phyloP scores from a whole-genome alignment of 2,113 vertebrate genomes.

The Rhagologus leucostigma region DNA sequence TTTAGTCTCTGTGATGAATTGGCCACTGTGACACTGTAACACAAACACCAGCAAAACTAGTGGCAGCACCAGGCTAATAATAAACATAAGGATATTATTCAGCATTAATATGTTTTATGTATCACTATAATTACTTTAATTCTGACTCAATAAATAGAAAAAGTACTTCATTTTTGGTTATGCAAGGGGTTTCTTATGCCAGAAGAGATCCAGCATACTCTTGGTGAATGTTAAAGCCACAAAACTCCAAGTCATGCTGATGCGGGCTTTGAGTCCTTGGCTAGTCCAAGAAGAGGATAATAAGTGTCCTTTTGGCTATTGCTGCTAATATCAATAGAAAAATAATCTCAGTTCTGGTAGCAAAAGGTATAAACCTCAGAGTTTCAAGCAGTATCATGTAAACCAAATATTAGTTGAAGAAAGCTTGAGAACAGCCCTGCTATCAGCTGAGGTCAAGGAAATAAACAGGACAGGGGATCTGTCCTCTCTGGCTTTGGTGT shows the following conservation, averaged over 20 bases:
- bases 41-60: not conserved
- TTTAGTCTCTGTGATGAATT: conserved; percentile 2
- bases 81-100: not conserved
- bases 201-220: not conserved
- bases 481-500: not conserved
- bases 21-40: not conserved
- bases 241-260: not conserved
- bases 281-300: not conserved
- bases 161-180: not conserved
- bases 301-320: not conserved
- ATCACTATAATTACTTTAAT: not conserved
- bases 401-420: not conserved
- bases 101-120: not conserved
- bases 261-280: not conserved
- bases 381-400: not conserved
- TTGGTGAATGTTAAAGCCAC: not conserved
- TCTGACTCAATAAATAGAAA: not conserved
- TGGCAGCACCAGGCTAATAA: not conserved
- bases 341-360: not conserved
- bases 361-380: not conserved
- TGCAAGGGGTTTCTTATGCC: not conserved
- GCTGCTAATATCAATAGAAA: not conserved
- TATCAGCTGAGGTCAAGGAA: not conserved
- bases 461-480: not conserved
- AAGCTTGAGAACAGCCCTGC: not conserved